Percentiles rank a stretch among this genome's conserved stretches.
phyloP scores from a whole-genome alignment of 1,140 invertebrate genomes.

The Latrodectus geometricus region DNA sequence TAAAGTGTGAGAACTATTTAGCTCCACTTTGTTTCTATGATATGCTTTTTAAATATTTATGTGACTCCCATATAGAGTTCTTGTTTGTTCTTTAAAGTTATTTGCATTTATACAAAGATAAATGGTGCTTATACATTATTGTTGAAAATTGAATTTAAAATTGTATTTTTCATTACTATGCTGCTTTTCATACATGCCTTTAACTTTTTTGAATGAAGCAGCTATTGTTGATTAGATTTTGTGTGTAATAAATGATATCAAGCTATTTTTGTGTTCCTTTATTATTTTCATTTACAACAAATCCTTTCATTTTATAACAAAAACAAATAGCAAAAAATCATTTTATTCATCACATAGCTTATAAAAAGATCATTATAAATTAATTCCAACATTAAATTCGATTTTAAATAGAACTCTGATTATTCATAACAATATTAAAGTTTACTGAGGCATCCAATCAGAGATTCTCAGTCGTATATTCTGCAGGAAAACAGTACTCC shows the following conservation, averaged over 20 bases:
- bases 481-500: no score
- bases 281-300: no score
- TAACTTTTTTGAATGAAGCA: conserved; percentile 57
- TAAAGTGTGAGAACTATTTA: not conserved
- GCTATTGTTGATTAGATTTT: conserved; percentile 61
- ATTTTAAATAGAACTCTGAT: no score
- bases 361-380: no score
- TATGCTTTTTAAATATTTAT: conserved; percentile 43
- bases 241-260: conserved; percentile 57
- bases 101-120: conserved; percentile 61
- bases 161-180: conserved; percentile 61
- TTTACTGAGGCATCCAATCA: no score
- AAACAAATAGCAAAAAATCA: no score
- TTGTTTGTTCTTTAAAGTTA: conserved; percentile 52
- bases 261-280: not conserved
- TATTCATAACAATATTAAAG: no score
- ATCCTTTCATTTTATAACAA: no score
- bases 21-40: conserved; percentile 24
- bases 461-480: no score
- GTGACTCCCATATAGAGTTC: conserved; percentile 43
- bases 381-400: no score
- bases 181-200: conserved; percentile 61
- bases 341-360: no score
- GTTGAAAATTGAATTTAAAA: conserved; percentile 59
- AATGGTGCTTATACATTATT: conserved; percentile 62